Evolutionary conservation across 2,888 invertebrate genomes (phyloP).

Genomic region (Clivina fossor): DNA sequence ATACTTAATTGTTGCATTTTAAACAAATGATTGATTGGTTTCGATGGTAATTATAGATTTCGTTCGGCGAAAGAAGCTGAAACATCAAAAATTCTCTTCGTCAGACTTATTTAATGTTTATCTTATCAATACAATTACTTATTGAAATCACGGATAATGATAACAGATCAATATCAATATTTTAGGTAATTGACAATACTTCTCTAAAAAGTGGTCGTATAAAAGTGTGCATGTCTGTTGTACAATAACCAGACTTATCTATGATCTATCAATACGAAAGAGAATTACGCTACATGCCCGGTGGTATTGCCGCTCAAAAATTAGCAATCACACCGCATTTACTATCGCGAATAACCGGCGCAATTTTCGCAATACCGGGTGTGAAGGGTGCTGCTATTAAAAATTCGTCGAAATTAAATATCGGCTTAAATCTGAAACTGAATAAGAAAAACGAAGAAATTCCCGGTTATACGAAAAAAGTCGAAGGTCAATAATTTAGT

Average conservation of each 20-base stretch:
- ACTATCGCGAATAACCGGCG: constrained; percentile 84
- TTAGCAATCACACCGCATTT: constrained; percentile 69
- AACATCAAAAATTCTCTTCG: too few species aligned
- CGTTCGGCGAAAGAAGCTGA: constrained; percentile 89
- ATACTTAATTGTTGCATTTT: background rate
- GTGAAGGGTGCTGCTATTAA: constrained; percentile 53
- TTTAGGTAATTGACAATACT: constrained; percentile 61
- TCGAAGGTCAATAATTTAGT: constrained; percentile 70
- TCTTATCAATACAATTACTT: too few species aligned
- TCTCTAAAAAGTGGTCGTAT: constrained; percentile 61
- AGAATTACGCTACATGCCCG: constrained; percentile 57
- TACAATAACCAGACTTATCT: constrained; percentile 58
- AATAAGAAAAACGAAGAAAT: constrained; percentile 76
- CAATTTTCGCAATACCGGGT: constrained; percentile 67
- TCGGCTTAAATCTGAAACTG: constrained; percentile 90
- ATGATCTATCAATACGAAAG: constrained; percentile 46
- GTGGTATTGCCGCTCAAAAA: constrained; percentile 61
- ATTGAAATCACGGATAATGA: too few species aligned
- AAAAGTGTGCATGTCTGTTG: constrained; percentile 59
- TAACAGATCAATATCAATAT: too few species aligned
- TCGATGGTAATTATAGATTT: constrained; percentile 67
- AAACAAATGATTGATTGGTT: constrained; percentile 34
- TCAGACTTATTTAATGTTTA: too few species aligned
- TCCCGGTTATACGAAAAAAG: constrained; percentile 78
- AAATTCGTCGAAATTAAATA: constrained; percentile 64